Evolutionary conservation across 1,140 invertebrate species (phyloP), one percentile per base, ranked within the genome.

Genomic region (Neodiprion pinetum): DNA sequence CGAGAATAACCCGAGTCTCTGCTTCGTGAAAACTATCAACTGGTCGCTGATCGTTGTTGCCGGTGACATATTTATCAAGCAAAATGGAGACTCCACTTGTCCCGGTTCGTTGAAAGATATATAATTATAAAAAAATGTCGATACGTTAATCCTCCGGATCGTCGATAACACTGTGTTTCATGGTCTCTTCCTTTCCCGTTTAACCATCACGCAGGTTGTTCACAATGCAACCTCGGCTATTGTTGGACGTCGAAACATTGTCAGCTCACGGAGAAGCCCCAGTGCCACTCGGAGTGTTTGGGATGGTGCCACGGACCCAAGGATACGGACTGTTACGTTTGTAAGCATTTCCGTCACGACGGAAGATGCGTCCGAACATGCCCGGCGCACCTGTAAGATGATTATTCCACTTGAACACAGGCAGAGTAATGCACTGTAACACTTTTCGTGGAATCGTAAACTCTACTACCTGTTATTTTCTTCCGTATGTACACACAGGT

Each of bases 11-110:
- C 90, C 91, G 0, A 86, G 90, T 23, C 86, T 96, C 5, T 96
- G 95, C 83, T 95, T 93, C 82, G 89, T 93, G 7, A 87, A 92
- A 66, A 93, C 93, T 0, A 88, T 96, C n/a, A 91, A 95, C 80
- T 96, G 95, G 95, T 86, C 69, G 74, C 82, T 61, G 61, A 93
- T 95, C 69, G 89, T 90, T 2, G 86, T 85, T 8, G 85, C 86
- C 9, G 85, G 83, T 10, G 85, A 85, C 76, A 89, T 81, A 74
- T 89, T 88, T 73, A 88, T 91, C 67, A 89, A 86, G 85, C 17
- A 70, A 69, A 12, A 72, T n/a, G 2, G 69, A 71, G 69, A 67
- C 48, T 67, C 12, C 1, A 4, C 28, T 40, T 49, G 53, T 67
- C 40, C 47, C 8, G 70, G 71, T 50, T 72, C 17, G 17, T 72